phyloP scores from a whole-genome alignment of 2,797 vertebrate species.

The Sebastes iracundus region DNA sequence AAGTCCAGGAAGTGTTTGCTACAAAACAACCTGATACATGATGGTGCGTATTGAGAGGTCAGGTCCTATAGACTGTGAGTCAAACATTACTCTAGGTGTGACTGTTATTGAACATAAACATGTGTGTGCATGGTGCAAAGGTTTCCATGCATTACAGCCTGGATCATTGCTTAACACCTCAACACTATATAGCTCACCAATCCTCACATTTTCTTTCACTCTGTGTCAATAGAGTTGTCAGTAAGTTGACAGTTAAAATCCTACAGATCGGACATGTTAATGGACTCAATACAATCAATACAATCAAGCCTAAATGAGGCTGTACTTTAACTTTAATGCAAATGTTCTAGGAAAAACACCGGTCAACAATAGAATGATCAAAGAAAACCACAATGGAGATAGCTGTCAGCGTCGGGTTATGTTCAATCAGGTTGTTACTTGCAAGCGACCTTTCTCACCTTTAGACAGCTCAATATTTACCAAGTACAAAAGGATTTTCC shows the following conservation, averaged over 20 bases:
- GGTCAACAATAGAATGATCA: background rate
- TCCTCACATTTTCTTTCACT: background rate
- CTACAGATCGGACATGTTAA: background rate
- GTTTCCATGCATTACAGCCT: conserved; percentile 13
- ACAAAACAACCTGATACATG: background rate
- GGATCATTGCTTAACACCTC: background rate
- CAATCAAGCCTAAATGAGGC: background rate
- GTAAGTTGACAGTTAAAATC: background rate
- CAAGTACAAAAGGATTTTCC: background rate
- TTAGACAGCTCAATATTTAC: background rate
- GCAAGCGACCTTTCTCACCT: background rate
- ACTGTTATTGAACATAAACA: conserved; percentile 6
- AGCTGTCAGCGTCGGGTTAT: background rate
- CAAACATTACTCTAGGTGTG: background rate
- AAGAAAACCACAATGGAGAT: background rate
- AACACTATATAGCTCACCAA: background rate
- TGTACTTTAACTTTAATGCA: background rate
- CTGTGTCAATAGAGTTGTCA: background rate
- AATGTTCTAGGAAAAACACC: background rate
- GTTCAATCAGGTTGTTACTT: conserved; percentile 3
- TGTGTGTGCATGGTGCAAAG: conserved; percentile 36
- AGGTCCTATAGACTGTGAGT: background rate
- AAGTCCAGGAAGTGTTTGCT: background rate
- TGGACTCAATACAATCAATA: background rate
- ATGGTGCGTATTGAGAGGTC: background rate